A percentile compares a stretch with the other conserved stretches of the same genome.
Conservation (phyloP, 2,797 vertebrate genomes). For the Numenius phaeopus region DNA sequence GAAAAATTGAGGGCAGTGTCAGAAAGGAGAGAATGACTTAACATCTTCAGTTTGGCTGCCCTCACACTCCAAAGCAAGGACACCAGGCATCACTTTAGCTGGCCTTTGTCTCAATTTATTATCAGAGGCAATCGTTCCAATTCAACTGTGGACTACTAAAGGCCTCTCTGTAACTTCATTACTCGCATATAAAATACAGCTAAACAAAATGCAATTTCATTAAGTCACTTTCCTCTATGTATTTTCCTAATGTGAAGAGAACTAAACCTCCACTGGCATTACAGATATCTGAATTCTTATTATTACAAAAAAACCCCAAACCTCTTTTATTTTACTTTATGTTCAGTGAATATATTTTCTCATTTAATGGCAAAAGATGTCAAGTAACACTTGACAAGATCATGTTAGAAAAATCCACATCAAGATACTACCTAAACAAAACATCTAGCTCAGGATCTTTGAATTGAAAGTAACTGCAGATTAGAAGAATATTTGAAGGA, state of each 20-base stretch:
- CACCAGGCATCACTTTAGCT: not conserved
- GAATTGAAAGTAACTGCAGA: not conserved
- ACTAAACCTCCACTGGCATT: not conserved
- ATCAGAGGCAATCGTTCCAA: not conserved
- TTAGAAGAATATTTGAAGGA: not conserved
- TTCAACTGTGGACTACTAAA: not conserved
- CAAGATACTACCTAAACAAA: not conserved
- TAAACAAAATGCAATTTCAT: not conserved
- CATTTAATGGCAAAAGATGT: not conserved
- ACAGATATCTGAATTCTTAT: not conserved
- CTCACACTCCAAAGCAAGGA: not conserved
- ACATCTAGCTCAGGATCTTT: not conserved
- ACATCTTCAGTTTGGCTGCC: not conserved
- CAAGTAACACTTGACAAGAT: not conserved
- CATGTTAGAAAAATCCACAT: not conserved
- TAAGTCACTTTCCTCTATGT: not conserved
- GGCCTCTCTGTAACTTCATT: not conserved
- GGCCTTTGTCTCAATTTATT: not conserved
- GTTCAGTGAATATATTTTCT: not conserved
- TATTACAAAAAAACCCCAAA: not conserved
- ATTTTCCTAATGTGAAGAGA: not conserved
- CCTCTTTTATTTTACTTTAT: not conserved
- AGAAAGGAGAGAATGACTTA: not conserved
- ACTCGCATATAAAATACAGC: not conserved
- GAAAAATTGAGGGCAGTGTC: not conserved